These are phyloP conservation scores for Porites lutea DNA, from an alignment of 64 coral and sea anemone genomes.

Conservation along the genomic window DNA sequence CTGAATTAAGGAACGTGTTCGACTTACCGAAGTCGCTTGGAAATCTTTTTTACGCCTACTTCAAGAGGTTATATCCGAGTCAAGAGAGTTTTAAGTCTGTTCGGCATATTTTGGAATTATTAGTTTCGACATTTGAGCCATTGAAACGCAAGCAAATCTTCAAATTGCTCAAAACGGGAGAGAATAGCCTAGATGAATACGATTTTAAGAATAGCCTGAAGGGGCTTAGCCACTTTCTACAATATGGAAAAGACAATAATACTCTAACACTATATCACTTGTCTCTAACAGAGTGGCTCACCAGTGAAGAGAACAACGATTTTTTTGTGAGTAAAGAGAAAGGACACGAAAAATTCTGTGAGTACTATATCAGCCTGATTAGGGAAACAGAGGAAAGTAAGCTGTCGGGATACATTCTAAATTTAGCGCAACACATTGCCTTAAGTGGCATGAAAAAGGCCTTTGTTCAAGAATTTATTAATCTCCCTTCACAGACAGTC, in stretches of 20 bases:
- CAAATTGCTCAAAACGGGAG: conserved; percentile 7
- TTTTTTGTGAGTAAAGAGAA: conserved; percentile 54
- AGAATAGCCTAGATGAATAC: neutral
- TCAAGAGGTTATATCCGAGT: conserved; percentile 37
- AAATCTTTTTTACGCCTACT: conserved; percentile 54
- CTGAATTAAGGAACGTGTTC: neutral
- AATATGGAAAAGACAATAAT: conserved; percentile 9
- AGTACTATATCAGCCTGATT: conserved; percentile 42
- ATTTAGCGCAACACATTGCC: conserved; percentile 28
- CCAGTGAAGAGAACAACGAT: too few species aligned
- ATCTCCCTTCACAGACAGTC: conserved; percentile 22
- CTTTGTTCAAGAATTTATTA: conserved; percentile 22
- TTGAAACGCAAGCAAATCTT: conserved; percentile 18
- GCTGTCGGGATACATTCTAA: neutral
- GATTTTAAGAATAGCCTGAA: conserved; percentile 34
- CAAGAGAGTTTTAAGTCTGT: conserved; percentile 1
- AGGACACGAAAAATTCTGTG: conserved; percentile 29
- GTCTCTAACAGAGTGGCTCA: conserved; percentile 68
- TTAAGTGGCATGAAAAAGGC: neutral
- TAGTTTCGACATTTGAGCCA: conserved; percentile 45
- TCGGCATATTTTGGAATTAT: conserved; percentile 63
- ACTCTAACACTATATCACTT: conserved; percentile 40
- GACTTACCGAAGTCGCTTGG: conserved; percentile 30
- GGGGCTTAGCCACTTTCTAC: conserved; percentile 43
- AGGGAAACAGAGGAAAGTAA: neutral